Percentiles rank a stretch among this genome's conserved stretches.
These are phyloP conservation scores for Agonopterix heracliana DNA, from an alignment of 2,888 invertebrate genomes.

Conservation along the genomic window DNA sequence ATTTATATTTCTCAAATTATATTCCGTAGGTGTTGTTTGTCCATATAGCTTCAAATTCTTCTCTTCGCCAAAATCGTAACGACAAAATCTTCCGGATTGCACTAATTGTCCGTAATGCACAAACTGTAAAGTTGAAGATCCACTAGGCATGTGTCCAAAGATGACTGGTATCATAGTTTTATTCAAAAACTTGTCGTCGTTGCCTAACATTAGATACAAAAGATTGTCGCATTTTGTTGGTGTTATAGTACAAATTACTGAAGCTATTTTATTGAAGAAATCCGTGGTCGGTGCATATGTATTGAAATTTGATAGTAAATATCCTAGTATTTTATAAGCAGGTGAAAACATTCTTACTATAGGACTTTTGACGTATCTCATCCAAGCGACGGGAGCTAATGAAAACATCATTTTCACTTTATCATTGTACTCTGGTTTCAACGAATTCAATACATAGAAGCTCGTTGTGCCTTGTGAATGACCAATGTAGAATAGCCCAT, in stretches of 20 bases:
- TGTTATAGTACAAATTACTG: conserved; percentile 31
- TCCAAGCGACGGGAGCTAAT: conserved; percentile 77
- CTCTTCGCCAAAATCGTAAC: conserved; percentile 41
- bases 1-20: conserved; percentile 35
- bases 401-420: conserved; percentile 74
- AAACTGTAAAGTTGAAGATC: conserved; percentile 71
- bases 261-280: conserved; percentile 33
- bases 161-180: conserved; percentile 76
- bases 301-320: conserved; percentile 29
- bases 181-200: conserved; percentile 32
- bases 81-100: conserved; percentile 43
- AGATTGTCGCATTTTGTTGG: conserved; percentile 36
- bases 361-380: conserved; percentile 56
- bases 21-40: conserved; percentile 41
- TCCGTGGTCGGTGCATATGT: conserved; percentile 32
- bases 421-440: conserved; percentile 70
- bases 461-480: conserved; percentile 81
- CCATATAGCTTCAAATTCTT: conserved; percentile 60
- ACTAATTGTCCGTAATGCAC: conserved; percentile 57
- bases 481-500: conserved; percentile 79
- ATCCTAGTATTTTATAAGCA: conserved; percentile 26
- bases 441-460: conserved; percentile 74
- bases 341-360: conserved; percentile 43
- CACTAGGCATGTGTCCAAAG: conserved; percentile 77
- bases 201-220: conserved; percentile 35